Evolutionary conservation across 2,113 vertebrate species (phyloP).

Genomic region (Crypturellus undulatus): DNA sequence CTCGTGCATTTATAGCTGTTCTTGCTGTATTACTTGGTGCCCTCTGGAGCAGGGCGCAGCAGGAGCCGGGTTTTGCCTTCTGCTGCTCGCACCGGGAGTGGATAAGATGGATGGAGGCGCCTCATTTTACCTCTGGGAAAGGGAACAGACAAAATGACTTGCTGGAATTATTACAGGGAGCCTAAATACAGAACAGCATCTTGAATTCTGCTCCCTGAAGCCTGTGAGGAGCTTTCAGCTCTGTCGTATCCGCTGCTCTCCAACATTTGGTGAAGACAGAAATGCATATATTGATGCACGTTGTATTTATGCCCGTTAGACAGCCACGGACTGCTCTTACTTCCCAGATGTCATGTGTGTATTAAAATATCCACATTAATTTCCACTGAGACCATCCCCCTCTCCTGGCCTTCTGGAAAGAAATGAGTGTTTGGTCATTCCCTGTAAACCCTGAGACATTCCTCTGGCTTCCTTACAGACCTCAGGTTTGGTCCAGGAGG

Average conservation of each 20-base stretch:
- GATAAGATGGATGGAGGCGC: not conserved
- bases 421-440: not conserved
- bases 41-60: not conserved
- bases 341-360: rapidly evolving
- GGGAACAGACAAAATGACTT: not conserved
- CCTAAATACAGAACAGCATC: not conserved
- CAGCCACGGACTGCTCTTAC: not conserved
- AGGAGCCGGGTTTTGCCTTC: not conserved
- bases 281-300: no score
- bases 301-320: no score
- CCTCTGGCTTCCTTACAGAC: conserved; percentile 42
- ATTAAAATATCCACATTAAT: not conserved
- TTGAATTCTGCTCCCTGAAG: not conserved
- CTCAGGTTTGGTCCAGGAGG: conserved; percentile 45
- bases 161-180: not conserved
- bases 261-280: not conserved
- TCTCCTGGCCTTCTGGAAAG: not conserved
- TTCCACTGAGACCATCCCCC: not conserved
- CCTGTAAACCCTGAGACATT: conserved; percentile 23
- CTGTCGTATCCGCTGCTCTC: not conserved
- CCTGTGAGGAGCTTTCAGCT: rapidly evolving
- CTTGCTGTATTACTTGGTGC: not conserved
- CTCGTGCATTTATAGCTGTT: rapidly evolving
- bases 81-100: not conserved
- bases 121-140: not conserved